A percentile compares a stretch with the other conserved stretches of the same genome.
These are phyloP conservation scores for Scyliorhinus canicula DNA, from an alignment of 2,797 vertebrate species.

Conservation along the genomic window DNA sequence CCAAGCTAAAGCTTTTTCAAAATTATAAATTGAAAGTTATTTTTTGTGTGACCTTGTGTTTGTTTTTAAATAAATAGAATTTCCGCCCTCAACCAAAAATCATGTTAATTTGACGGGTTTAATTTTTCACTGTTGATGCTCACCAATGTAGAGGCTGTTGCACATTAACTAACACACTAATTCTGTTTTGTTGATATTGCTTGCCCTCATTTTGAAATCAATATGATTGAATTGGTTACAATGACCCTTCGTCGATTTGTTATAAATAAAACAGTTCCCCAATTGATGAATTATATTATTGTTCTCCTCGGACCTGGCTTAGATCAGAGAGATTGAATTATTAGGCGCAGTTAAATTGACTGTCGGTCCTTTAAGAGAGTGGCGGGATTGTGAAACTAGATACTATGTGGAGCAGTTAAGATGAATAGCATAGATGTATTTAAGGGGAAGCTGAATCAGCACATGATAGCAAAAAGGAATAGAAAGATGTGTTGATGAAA, in stretches of 20 bases:
- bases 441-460: background rate
- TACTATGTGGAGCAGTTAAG: background rate
- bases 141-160: background rate
- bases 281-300: background rate
- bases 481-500: background rate
- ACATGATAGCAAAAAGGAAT: background rate
- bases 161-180: background rate
- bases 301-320: background rate
- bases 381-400: background rate
- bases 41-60: background rate
- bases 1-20: background rate
- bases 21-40: background rate
- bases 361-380: background rate
- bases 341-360: background rate
- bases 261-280: background rate
- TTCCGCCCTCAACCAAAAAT: background rate
- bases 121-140: background rate
- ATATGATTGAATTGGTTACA: background rate
- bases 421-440: background rate
- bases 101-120: background rate
- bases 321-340: background rate
- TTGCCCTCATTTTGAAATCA: background rate
- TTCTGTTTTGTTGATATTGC: background rate
- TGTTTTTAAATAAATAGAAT: background rate
- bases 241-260: background rate